Percentiles rank a stretch among this genome's conserved stretches.
phyloP scores from a whole-genome alignment of 53 echinoderm and acorn worm genomes.

The Henricia sp. region DNA sequence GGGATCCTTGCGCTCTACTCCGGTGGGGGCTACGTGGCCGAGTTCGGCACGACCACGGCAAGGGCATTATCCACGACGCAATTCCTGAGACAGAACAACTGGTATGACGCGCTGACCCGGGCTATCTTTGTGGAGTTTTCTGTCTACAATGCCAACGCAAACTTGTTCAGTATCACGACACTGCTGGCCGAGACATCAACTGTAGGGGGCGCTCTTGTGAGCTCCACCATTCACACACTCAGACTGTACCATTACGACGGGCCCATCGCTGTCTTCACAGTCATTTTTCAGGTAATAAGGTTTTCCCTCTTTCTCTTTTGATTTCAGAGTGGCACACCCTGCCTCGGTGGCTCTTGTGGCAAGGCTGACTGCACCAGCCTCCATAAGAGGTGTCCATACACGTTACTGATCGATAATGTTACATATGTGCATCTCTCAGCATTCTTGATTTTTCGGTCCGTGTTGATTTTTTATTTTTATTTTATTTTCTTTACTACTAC shows the following conservation, averaged over 20 bases:
- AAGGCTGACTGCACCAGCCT: too few species aligned
- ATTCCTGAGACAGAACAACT: slow-evolving; percentile 58
- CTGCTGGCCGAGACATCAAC: slow-evolving; percentile 69
- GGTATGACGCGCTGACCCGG: slow-evolving; percentile 76
- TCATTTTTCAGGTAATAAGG: slow-evolving; percentile 65
- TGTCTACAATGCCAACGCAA: slow-evolving; percentile 77
- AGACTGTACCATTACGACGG: slow-evolving; percentile 78
- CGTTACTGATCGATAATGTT: too few species aligned
- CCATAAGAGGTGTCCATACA: too few species aligned
- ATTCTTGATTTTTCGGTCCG: too few species aligned
- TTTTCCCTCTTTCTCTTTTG: too few species aligned
- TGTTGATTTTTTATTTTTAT: too few species aligned
- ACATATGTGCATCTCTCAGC: too few species aligned
- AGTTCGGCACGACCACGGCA: slow-evolving; percentile 63
- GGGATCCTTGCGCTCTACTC: slow-evolving; percentile 66
- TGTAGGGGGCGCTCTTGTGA: slow-evolving; percentile 63
- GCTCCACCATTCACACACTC: slow-evolving; percentile 59
- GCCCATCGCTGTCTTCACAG: slow-evolving; percentile 33
- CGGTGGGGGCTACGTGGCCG: slow-evolving; percentile 77
- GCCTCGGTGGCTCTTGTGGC: too few species aligned
- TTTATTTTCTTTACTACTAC: too few species aligned
- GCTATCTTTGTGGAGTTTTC: slow-evolving; percentile 83
- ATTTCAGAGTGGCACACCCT: too few species aligned
- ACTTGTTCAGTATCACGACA: slow-evolving; percentile 78
- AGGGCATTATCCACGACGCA: slow-evolving; percentile 45